phyloP scores from a whole-genome alignment of 2,888 invertebrate species.

The Lepetodrilus schrolli region DNA sequence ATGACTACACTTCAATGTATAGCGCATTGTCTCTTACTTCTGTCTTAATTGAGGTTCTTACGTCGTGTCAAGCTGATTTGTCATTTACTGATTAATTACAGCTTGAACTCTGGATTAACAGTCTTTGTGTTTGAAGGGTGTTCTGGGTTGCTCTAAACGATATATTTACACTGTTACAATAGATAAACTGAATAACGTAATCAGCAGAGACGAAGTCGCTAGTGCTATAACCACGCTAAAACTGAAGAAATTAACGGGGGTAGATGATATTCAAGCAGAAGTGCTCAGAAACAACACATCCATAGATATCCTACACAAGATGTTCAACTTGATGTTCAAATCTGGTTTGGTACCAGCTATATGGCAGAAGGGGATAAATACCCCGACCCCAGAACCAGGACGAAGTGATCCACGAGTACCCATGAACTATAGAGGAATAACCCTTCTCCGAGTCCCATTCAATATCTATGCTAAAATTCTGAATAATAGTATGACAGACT shows the following conservation, averaged over 20 bases:
- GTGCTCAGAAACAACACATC: neutral
- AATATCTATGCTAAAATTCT: slow-evolving; percentile 39
- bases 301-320: slow-evolving; percentile 19
- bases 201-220: too few species aligned
- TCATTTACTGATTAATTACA: too few species aligned
- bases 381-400: slow-evolving; percentile 29
- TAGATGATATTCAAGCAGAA: neutral
- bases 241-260: neutral
- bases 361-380: slow-evolving; percentile 35
- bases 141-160: too few species aligned
- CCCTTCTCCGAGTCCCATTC: slow-evolving; percentile 34
- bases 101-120: too few species aligned
- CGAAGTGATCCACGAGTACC: slow-evolving; percentile 35
- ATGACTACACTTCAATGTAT: too few species aligned
- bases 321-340: slow-evolving; percentile 35
- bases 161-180: too few species aligned
- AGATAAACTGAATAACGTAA: too few species aligned
- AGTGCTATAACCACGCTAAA: neutral
- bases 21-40: too few species aligned
- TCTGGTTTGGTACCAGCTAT: slow-evolving; percentile 29
- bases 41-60: too few species aligned
- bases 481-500: slow-evolving; percentile 27
- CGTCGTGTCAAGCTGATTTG: too few species aligned
- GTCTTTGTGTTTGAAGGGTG: too few species aligned
- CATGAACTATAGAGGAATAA: slow-evolving; percentile 38